Base-by-base conservation (phyloP, 2,888 invertebrate genomes). In the Mimachlamys varia region DNA sequence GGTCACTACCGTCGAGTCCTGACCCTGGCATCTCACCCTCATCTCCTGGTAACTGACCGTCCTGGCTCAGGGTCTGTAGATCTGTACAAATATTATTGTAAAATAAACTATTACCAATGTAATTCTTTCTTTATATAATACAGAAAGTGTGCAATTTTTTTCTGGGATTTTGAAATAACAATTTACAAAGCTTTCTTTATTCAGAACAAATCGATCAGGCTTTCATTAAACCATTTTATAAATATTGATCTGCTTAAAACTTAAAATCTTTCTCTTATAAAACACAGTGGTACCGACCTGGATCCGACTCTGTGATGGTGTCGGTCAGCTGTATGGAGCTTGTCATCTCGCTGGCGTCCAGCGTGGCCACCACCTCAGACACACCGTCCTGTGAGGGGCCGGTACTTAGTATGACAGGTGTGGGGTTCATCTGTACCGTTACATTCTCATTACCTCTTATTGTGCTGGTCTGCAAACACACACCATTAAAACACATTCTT, bases 401-500 rank as follows among this genome's bases (percentile, higher is more conserved):
- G 13, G 90, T 88, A 87, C 92, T 92, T 33, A 95, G 94, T 87
- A 96, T 95, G 44, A 95, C 94, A 53, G 94, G 93, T 76, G 94
- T 94, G 22, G 94, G 93, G 93, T 95, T 95, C 93, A 95, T 93
- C 92, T 95, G 95, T 15, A 95, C 93, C 22, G 94, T 91, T n/a
- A 95, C 93, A 89, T 94, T 93, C 50, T 94, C 95, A 88, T 89
- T 92, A 15, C 92, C 92, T 91, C 76, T 90, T 91, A 90, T 49
- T 13, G 89, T 55, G 22, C 87, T 89, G 19, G 89, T 58, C 53
- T 44, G 49, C 7, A 15, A 27, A 88, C 50, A 53, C 27, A 19
- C 37, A 89, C 15, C 58, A 53, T 19, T n/a, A 58, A 58, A 22
- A 44, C 44, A n/a, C 58, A 22, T 19, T 58, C 10, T 22, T n/a